Percentiles rank a stretch among this genome's conserved stretches.
These are phyloP conservation scores for Galerucella pusilla DNA, from an alignment of 2,888 invertebrate genomes.

Conservation along the genomic window DNA sequence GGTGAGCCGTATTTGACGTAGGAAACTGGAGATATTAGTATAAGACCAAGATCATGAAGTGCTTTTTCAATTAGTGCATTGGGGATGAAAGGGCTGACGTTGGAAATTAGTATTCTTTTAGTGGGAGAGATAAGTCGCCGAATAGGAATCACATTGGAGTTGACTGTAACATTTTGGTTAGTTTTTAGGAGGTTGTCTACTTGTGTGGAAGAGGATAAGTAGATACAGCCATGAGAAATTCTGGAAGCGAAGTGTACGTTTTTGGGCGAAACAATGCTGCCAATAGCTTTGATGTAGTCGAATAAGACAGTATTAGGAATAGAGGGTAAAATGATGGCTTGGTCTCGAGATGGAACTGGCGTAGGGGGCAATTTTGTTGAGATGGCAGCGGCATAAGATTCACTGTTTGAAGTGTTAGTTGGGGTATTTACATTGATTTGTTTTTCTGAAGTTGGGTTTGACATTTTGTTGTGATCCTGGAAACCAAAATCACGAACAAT, in stretches of 20 bases:
- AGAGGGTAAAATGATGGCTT: not conserved
- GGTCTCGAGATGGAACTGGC: not conserved
- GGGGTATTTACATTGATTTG: not conserved
- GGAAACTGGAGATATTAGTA: too few species aligned
- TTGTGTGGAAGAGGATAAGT: not conserved
- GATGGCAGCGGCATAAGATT: not conserved
- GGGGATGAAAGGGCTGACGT: too few species aligned
- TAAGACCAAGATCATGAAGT: too few species aligned
- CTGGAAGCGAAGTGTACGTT: not conserved
- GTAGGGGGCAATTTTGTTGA: not conserved
- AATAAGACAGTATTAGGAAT: constrained; percentile 1
- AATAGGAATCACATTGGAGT: too few species aligned
- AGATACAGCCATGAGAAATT: not conserved
- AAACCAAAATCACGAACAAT: not conserved
- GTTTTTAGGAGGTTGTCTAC: not conserved
- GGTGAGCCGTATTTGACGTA: too few species aligned
- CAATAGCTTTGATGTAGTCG: not conserved
- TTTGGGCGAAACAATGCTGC: not conserved
- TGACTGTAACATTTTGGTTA: not conserved
- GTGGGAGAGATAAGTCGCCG: too few species aligned
- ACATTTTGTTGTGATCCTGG: not conserved
- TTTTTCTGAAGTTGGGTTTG: not conserved
- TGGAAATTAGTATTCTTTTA: too few species aligned
- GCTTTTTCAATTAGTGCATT: too few species aligned
- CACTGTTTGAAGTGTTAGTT: not conserved